Percentiles rank a stretch among this genome's conserved stretches.
phyloP scores from a whole-genome alignment of 2,113 vertebrate genomes.

The Bothrops jararaca region DNA sequence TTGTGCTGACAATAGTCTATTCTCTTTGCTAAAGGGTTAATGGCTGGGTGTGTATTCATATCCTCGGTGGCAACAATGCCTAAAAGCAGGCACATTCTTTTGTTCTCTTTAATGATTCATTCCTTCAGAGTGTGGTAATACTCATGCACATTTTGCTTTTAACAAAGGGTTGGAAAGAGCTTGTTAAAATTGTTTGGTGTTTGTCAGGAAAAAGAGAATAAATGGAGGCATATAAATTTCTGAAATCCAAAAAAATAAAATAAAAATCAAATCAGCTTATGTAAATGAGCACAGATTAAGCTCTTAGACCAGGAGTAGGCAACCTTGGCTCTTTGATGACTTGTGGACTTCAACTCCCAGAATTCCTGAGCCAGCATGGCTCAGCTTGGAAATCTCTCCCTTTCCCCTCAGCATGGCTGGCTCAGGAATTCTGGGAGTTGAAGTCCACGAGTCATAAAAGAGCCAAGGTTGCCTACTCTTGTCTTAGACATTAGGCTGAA shows the following conservation, averaged over 20 bases:
- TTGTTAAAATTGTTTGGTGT: not conserved
- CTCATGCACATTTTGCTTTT: not conserved
- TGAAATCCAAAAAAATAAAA: not conserved
- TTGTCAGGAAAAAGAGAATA: not conserved
- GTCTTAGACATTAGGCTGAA: not conserved
- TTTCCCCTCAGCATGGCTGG: too few relatives aligned
- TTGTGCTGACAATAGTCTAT: slow-evolving; percentile 4
- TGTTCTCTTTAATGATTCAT: slow-evolving; percentile 15
- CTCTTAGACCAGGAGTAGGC: not conserved
- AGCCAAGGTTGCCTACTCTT: too few relatives aligned
- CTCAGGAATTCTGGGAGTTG: too few relatives aligned
- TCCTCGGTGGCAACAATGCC: slow-evolving; percentile 3
- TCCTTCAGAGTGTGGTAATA: not conserved
- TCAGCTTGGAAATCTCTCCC: too few relatives aligned
- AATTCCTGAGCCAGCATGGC: too few relatives aligned
- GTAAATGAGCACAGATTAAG: not conserved
- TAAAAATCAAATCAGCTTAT: not conserved
- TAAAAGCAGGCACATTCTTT: slow-evolving; percentile 12
- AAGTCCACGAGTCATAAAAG: too few relatives aligned
- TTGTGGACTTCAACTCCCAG: too few relatives aligned
- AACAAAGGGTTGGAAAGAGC: not conserved
- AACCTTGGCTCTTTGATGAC: too few relatives aligned
- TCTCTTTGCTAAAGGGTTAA: slow-evolving; percentile 12
- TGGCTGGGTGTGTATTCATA: slow-evolving; percentile 22
- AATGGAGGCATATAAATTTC: not conserved